Percentiles rank a stretch among this genome's conserved stretches.
Evolutionary conservation across 2,888 invertebrate genomes (phyloP).

Genomic region (Watsonalla binaria): DNA sequence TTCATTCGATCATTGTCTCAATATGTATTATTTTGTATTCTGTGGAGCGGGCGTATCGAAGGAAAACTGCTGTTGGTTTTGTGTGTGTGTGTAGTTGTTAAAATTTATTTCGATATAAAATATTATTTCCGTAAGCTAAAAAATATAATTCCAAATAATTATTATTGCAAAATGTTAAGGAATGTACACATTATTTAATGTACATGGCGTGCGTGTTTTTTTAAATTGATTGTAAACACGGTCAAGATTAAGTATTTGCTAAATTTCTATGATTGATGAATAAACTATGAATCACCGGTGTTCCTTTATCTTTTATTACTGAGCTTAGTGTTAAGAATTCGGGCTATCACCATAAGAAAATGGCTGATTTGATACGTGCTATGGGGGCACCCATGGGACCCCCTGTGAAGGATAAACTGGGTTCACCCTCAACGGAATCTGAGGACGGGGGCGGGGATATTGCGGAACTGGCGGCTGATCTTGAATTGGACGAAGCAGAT

Average conservation of each 20-base stretch:
- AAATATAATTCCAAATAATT: not conserved
- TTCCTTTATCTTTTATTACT: conserved; percentile 21
- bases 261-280: conserved; percentile 26
- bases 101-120: not conserved
- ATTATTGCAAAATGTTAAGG: too few relatives aligned
- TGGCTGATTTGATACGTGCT: conserved; percentile 85
- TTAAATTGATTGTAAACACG: conserved; percentile 47
- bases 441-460: conserved; percentile 87
- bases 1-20: too few relatives aligned
- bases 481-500: conserved; percentile 85
- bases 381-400: conserved; percentile 82
- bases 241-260: conserved; percentile 33
- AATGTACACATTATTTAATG: too few relatives aligned
- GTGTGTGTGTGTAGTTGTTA: not conserved
- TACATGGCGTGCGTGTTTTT: conserved; percentile 9
- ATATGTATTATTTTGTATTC: not conserved
- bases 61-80: conserved; percentile 7
- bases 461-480: conserved; percentile 80
- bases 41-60: conserved; percentile 43
- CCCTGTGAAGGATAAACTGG: conserved; percentile 85
- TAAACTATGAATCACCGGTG: conserved; percentile 54
- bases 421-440: conserved; percentile 91
- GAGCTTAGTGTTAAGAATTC: conserved; percentile 14
- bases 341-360: conserved; percentile 38
- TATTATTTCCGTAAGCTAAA: not conserved